phyloP scores from a whole-genome alignment of 2,113 vertebrate genomes.

The Ammodytes marinus region DNA sequence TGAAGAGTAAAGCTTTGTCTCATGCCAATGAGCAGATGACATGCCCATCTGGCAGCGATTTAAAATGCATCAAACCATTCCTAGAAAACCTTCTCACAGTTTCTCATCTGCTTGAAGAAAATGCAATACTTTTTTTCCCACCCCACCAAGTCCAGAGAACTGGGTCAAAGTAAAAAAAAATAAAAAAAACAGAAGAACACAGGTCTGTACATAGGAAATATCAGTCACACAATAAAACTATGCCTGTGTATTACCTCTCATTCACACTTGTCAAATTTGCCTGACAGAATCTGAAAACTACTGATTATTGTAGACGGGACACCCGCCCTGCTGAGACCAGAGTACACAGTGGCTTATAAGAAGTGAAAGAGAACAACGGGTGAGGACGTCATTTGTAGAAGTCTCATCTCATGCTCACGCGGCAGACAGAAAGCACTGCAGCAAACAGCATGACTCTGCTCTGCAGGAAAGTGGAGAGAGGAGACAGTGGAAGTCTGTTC shows the following conservation, averaged over 20 bases:
- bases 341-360: constrained; percentile 44
- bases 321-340: constrained; percentile 29
- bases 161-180: constrained; percentile 41
- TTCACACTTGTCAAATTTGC: constrained; percentile 5
- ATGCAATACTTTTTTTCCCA: constrained; percentile 41
- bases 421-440: constrained; percentile 64
- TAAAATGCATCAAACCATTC: constrained; percentile 63
- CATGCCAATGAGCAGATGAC: constrained; percentile 73
- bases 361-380: constrained; percentile 54
- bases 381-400: constrained; percentile 62
- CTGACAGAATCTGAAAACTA: constrained; percentile 22
- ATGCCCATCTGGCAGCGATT: constrained; percentile 76
- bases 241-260: background rate
- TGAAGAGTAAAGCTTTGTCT: constrained; percentile 71
- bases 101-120: constrained; percentile 60
- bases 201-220: background rate
- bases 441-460: constrained; percentile 61
- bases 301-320: constrained; percentile 33
- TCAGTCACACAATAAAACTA: background rate
- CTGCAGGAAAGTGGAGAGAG: constrained; percentile 47
- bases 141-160: constrained; percentile 24
- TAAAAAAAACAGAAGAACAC: constrained; percentile 14
- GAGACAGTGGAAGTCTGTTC: constrained; percentile 25
- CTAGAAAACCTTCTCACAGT: constrained; percentile 47
- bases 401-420: constrained; percentile 59